Evolutionary conservation across 2,113 vertebrate species (phyloP), one percentile per base, ranked within the genome.

Genomic region (Hyla sarda): DNA sequence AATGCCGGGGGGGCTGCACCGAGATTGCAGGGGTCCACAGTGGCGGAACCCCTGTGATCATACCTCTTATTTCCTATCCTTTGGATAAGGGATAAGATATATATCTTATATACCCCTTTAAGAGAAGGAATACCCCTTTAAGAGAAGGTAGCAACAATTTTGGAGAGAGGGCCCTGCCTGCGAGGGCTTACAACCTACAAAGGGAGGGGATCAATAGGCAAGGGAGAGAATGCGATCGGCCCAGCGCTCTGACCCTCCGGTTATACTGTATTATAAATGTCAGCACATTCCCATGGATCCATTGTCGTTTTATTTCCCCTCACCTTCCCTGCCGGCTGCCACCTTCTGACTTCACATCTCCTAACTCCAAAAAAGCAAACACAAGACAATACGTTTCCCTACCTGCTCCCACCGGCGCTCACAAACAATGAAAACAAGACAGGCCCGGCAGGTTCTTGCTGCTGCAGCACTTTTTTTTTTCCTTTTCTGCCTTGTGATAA

Each of bases 281-380:
- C 83, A 85, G 83, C 83, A 78, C 74, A 85, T 78, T 85, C 83
- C 83, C 60, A 85, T 78, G 74, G 74, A 69, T 14, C 74, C 67
- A 85, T 85, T 79, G 83, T 85, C 58, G 32, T 71, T 65, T 58
- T 19, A 41, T 78, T 85, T 78, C 83, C 83, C 83, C 41, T 77
- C 52, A 65, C 37, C 52, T 74, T 74, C 71, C 71, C 74, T 45
- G 52, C 52, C 21, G 72, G 34, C n/a, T 76, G 58, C 72, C 45
- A 67, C 83, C 83, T 65, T 56, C 17, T 84, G 83, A 84, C 83
- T 75, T 56, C 67, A 48, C 41, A 62, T 79, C 83, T 78, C 56
- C 73, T 25, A 58, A 19, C 45, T 60, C 25, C 82, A 23, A 28
- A 48, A 85, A 78, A 65, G 52, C 72, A 75, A 76, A 75, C 72